Evolutionary conservation across 2,888 invertebrate genomes (phyloP), one percentile per base, ranked within the genome.

Genomic region (Nephrotoma flavescens): DNA sequence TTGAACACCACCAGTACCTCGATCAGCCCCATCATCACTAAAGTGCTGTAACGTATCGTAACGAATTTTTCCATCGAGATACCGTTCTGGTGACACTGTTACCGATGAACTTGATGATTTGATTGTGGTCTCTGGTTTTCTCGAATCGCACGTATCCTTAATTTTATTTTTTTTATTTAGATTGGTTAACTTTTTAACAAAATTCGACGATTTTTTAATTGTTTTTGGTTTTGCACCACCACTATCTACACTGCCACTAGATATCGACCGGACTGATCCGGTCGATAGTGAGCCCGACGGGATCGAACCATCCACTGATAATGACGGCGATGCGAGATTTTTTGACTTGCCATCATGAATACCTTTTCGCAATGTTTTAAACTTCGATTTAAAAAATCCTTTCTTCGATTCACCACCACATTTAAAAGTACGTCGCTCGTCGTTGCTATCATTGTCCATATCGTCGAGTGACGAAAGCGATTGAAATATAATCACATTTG

Each of bases 151-250:
- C 15, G 42, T 42, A n/a, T 42, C 84, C 42, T 84, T 84, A 84
- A 84, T 42, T 84, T 84, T 84, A 84, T 84, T 84, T 9, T 84
- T 84, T 84, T 84, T 84, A 84, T 15, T 84, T 84, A 84, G 9
- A 15, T 42, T 84, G 12, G 84, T 84, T n/a, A 84, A n/a, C 9
- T 84, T 84, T 84, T 84, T 84, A 1, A 84, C 84, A 84, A 84
- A 84, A 42, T 42, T 84, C 42, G 84, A 84, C 6, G 84, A 42
- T 84, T 84, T 84, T 42, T 41, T 84, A 2, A 4, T 84, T 41
- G 83, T 84, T 84, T 71, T 71, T 31, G 71, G 71, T 31, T 71
- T 71, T 19, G 71, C 71, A 31, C 31, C 71, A 71, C 31, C 31
- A 71, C 71, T 31, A 31, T 31, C 31, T 31, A 31, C 71, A 71